phyloP scores from a whole-genome alignment of 2,113 vertebrate species.

The Rattus rattus region DNA sequence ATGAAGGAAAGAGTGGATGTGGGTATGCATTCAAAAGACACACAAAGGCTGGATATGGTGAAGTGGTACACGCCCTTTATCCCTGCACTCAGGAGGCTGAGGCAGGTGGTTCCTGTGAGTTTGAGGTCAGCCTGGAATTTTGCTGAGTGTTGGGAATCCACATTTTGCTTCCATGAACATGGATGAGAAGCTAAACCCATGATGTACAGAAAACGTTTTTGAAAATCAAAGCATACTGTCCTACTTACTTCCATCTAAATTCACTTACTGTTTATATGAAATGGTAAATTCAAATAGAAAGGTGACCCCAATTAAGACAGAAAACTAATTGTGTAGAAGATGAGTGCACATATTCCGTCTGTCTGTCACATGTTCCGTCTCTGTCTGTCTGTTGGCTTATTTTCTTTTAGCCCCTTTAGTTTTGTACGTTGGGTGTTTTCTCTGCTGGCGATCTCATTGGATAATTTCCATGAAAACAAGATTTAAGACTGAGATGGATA shows the following conservation, averaged over 20 bases:
- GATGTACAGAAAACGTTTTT: not conserved
- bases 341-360: not conserved
- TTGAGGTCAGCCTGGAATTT: not conserved
- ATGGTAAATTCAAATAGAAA: not conserved
- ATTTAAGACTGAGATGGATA: not conserved
- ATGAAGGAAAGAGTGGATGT: not conserved
- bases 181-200: not conserved
- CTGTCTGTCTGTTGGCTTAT: not conserved
- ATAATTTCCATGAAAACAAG: conserved; percentile 6
- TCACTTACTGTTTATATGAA: not conserved
- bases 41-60: not conserved
- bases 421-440: not conserved
- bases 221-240: not conserved
- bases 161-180: not conserved
- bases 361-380: not conserved
- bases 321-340: not conserved
- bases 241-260: not conserved
- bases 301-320: not conserved
- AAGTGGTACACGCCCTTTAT: not conserved
- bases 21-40: not conserved
- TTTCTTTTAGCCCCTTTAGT: not conserved
- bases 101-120: not conserved
- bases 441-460: not conserved
- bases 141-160: not conserved
- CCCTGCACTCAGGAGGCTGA: not conserved